Base-by-base conservation (phyloP, 64 coral and sea anemone species). In the Montipora cactus region DNA sequence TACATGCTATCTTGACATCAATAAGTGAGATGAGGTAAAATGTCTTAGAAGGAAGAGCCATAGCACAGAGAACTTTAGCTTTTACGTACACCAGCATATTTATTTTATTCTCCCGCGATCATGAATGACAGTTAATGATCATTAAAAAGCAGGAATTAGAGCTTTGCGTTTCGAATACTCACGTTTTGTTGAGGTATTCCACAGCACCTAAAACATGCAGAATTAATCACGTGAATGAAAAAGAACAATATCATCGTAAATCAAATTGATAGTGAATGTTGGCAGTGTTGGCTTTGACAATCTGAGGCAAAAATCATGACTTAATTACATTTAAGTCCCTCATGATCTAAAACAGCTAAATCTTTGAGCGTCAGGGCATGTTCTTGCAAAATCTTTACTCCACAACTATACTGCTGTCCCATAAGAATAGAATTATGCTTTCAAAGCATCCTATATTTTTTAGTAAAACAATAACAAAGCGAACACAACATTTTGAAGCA, bases 321-420 rank as follows among this genome's bases (percentile, higher is more conserved):
- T 37, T 37, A 37, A 37, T 87, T 77, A 97, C 95, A 83, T n/a
- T 73, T 44, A 70, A 97, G 91, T 77, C 95, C 92, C 2, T 78
- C 76, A 16, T 97, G 95, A 19, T 85, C 90, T 16, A 97, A 37
- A 88, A 94, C 67, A 18, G 95, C 92, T 14, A 97, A 62, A 94
- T 97, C 95, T 80, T 92, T 92, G 14, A 97, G 51, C 12, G 94
- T 92, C 0, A 94, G 67, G 21, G 92, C 92, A 90, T 97, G 92
- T 18, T 97, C 95, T 18, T 97, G 95, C 45, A 97, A 94, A n/a
- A 88, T 19, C 62, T 97, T 97, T 2, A 92, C 57, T 23, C 81
- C 93, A 59, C 87, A 97, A 77, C 95, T 97, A 49, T 97, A 97
- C 88, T 94, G 88, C 14, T 97, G 95, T 88, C 95, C 95, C 95